Evolutionary conservation across 2,113 vertebrate genomes (phyloP).

Genomic region (Ophiodon elongatus): DNA sequence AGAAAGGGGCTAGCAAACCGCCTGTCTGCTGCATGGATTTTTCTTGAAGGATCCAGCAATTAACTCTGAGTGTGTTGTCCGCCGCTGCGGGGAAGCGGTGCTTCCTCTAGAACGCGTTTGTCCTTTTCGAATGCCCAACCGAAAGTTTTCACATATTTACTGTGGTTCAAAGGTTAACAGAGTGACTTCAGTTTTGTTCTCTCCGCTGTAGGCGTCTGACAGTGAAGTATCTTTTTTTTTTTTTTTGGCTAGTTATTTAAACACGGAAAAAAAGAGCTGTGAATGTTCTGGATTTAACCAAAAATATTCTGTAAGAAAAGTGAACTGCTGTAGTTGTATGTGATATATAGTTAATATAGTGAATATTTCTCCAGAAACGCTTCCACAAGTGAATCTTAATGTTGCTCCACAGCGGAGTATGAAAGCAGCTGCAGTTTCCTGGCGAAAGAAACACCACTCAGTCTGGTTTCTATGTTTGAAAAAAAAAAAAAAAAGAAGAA

Average conservation of each 20-base stretch:
- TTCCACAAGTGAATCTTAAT: neutral
- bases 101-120: neutral
- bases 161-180: neutral
- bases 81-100: constrained; percentile 1
- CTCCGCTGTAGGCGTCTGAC: no score
- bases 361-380: neutral
- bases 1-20: constrained; percentile 31
- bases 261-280: neutral
- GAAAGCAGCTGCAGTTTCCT: neutral
- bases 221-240: neutral
- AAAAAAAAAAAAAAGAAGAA: no score
- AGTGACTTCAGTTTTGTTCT: neutral
- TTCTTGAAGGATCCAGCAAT: constrained; percentile 13
- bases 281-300: neutral
- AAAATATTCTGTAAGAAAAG: neutral
- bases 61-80: neutral
- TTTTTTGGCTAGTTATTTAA: neutral
- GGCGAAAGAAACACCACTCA: neutral
- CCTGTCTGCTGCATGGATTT: constrained; percentile 23
- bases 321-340: neutral
- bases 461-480: neutral
- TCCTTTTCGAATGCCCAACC: neutral
- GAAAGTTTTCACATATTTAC: neutral
- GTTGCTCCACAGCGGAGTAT: neutral
- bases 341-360: neutral